Evolutionary conservation across 2,797 vertebrate genomes (phyloP).

Genomic region (Taeniopygia guttata): DNA sequence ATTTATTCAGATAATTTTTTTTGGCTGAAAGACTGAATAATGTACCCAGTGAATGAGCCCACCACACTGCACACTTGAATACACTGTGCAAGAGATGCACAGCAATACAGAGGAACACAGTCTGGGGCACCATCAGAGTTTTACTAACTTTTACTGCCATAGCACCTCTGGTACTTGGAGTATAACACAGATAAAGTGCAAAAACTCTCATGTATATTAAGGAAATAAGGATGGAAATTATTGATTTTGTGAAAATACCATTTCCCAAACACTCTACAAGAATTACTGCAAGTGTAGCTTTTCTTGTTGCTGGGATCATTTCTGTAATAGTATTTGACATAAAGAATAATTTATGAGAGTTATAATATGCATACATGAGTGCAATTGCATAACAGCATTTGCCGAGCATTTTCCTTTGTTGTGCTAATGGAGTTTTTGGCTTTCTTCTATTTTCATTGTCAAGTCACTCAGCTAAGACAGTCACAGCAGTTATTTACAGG

Average conservation of each 20-base stretch:
- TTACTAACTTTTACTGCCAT: background rate
- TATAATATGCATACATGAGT: background rate
- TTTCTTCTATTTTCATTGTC: slow-evolving; percentile 1
- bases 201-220: background rate
- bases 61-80: background rate
- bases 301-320: background rate
- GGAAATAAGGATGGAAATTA: background rate
- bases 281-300: background rate
- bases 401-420: background rate
- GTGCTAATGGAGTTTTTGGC: background rate
- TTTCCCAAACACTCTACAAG: background rate
- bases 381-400: background rate
- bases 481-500: background rate
- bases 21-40: background rate
- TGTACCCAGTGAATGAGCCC: background rate
- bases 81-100: background rate
- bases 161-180: background rate
- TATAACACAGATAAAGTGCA: background rate
- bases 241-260: background rate
- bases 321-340: background rate
- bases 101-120: background rate
- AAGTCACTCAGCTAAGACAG: background rate
- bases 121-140: background rate
- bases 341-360: slow-evolving; percentile 14
- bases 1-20: background rate